Evolutionary conservation across 2,113 vertebrate genomes (phyloP).

Genomic region (Aegypius monachus): DNA sequence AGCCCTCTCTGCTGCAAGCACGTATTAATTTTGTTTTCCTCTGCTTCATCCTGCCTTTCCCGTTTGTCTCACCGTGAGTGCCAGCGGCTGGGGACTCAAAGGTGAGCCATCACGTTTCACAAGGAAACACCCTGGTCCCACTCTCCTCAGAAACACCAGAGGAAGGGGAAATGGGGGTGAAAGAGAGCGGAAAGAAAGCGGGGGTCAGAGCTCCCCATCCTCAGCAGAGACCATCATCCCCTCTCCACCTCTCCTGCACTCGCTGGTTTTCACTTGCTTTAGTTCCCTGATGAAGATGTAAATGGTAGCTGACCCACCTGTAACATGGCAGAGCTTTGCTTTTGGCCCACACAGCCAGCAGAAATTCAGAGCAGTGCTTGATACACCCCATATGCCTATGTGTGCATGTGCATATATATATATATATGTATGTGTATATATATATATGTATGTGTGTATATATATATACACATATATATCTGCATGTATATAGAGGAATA

Average conservation of each 20-base stretch:
- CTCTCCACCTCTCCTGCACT: neutral
- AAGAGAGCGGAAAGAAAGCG: neutral
- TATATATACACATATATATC: neutral
- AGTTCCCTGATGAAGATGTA: constrained; percentile 16
- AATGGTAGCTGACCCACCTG: neutral
- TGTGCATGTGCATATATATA: neutral
- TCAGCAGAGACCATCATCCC: neutral
- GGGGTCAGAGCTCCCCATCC: neutral
- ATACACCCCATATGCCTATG: neutral
- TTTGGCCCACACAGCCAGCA: constrained; percentile 40
- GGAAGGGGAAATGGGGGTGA: neutral
- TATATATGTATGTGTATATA: neutral
- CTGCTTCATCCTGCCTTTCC: constrained; percentile 23
- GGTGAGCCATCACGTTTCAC: neutral
- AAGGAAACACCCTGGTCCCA: neutral
- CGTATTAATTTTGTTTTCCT: constrained; percentile 64
- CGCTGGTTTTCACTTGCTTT: neutral
- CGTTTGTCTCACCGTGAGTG: constrained; percentile 6
- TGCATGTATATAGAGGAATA: neutral
- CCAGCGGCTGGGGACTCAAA: constrained; percentile 43
- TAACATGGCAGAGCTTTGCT: constrained; percentile 43
- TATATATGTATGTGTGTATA: neutral
- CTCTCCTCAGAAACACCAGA: neutral
- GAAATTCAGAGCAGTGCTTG: constrained; percentile 16
- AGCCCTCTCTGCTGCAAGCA: neutral